These are phyloP conservation scores for Hirtodrosophila duncani DNA, from an alignment of 2,888 invertebrate genomes.

Conservation along the genomic window DNA sequence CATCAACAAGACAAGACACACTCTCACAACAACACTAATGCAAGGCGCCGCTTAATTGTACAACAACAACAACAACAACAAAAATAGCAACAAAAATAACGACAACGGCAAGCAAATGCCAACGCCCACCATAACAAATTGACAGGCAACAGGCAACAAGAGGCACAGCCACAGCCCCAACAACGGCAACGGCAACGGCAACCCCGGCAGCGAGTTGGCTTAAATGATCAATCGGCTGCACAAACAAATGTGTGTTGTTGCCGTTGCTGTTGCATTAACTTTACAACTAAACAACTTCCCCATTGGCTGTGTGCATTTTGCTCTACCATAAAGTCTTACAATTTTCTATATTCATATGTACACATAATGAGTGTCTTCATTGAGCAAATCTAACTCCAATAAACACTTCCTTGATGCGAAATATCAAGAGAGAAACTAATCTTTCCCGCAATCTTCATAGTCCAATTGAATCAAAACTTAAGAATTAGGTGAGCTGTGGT, in stretches of 20 bases:
- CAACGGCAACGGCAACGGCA: slow-evolving; percentile 1
- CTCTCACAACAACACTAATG: slow-evolving; percentile 37
- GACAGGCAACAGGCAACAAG: slow-evolving; percentile 33
- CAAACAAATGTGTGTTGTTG: slow-evolving; percentile 35
- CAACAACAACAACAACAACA: slow-evolving; percentile 29
- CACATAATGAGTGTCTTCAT: too few relatives aligned
- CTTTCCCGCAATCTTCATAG: too few relatives aligned
- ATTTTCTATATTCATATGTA: too few relatives aligned
- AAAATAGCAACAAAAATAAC: slow-evolving; percentile 16
- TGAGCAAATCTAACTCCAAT: too few relatives aligned
- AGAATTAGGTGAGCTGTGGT: too few relatives aligned
- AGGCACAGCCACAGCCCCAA: too few relatives aligned
- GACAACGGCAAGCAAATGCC: slow-evolving; percentile 30
- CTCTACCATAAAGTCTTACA: too few relatives aligned
- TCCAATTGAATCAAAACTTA: too few relatives aligned
- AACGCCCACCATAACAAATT: slow-evolving; percentile 61
- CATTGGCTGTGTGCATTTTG: slow-evolving; percentile 45
- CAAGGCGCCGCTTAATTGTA: slow-evolving; percentile 59
- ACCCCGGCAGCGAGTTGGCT: slow-evolving; percentile 53
- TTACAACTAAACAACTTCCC: too few relatives aligned
- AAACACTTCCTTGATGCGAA: too few relatives aligned
- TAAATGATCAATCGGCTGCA: slow-evolving; percentile 70
- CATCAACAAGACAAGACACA: slow-evolving; percentile 23
- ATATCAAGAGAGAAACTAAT: too few relatives aligned
- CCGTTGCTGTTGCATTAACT: slow-evolving; percentile 56